phyloP scores from a whole-genome alignment of 2,113 vertebrate species.

The Python bivittatus region DNA sequence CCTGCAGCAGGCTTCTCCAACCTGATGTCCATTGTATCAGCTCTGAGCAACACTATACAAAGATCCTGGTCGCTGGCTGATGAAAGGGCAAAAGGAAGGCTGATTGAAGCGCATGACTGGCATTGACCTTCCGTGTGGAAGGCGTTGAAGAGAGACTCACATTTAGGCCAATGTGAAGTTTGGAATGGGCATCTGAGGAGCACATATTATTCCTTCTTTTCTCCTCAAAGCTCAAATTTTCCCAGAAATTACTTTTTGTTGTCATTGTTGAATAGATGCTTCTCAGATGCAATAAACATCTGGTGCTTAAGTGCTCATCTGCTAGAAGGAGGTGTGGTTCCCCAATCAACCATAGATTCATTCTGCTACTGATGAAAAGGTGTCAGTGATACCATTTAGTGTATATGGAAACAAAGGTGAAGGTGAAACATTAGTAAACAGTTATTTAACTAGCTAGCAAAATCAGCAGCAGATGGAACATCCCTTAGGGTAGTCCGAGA shows the following conservation, averaged over 20 bases:
- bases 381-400: constrained; percentile 34
- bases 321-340: background rate
- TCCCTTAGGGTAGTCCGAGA: background rate
- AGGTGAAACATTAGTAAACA: constrained; percentile 48
- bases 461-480: background rate
- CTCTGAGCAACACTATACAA: background rate
- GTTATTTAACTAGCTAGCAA: constrained; percentile 40
- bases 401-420: constrained; percentile 15
- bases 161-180: background rate
- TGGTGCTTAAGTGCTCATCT: background rate
- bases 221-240: background rate
- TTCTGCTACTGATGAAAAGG: constrained; percentile 49
- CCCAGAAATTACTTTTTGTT: background rate
- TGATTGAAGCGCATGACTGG: background rate
- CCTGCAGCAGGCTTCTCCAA: background rate
- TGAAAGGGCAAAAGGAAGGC: background rate
- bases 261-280: background rate
- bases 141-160: background rate
- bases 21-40: background rate
- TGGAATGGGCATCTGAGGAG: background rate
- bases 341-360: constrained; percentile 37
- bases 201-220: background rate
- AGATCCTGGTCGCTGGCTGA: background rate
- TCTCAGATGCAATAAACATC: background rate
- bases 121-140: background rate